Base-by-base conservation (phyloP, 1,140 invertebrate species). In the Lepidostoma basale region DNA sequence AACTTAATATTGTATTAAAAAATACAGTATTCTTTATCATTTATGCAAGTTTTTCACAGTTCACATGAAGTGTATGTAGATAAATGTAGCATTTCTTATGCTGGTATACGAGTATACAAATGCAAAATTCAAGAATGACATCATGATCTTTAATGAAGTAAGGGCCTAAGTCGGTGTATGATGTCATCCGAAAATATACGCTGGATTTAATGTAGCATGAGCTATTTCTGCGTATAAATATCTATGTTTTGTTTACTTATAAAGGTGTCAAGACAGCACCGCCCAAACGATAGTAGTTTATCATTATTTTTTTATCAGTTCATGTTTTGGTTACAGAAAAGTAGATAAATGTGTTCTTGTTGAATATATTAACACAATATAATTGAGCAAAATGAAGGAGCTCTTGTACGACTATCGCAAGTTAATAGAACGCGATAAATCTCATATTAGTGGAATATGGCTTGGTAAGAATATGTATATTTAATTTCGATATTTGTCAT, bases 371-470 rank as follows among this genome's bases (percentile, higher is more conserved):
- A 33, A 9, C 52, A 16, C 52, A 20, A 39, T 20, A 18, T 56
- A 18, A 33, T 20, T 18, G 20, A 18, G 9, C 16, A 33, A 36
- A n/a, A 56, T 56, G 52, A 66, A 28, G 63, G 20, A 56, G 14
- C 36, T 58, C n/a, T 66, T 66, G 26, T 58, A 66, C 28, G 52
- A 56, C 16, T 66, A 62, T 33, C 59, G 54, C 18, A 52, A 42
- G 22, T 56, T 68, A n/a, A 30, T 62, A 1, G 67, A 68, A 39
- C 67, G 44, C 2, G 52, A 62, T 60, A 59, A 22, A 26, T 42
- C 54, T n/a, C n/a, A 62, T 28, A 47, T 72, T 6, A 68, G 39
- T 62, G 70, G 70, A 54, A 23, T 68, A n/a, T 72, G 70, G 70
- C 62, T 52, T 52, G 62, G 70, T 68, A 44, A 49, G 33, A n/a